Evolutionary conservation across 92 coral and sea anemone genomes (phyloP).

Genomic region (Pocillopora grandis): DNA sequence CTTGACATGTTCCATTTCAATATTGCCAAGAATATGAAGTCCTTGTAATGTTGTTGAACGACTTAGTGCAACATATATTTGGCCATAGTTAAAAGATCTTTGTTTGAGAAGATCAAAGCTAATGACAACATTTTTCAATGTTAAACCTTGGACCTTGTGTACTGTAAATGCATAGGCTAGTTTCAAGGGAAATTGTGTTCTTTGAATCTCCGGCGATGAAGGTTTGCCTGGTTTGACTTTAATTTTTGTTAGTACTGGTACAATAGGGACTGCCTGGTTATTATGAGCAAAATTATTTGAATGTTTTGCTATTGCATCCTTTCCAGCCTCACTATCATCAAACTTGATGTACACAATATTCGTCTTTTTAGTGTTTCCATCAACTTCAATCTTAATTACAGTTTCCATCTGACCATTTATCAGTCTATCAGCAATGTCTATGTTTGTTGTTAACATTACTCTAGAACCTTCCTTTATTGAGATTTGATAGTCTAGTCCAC

Average conservation of each 20-base stretch:
- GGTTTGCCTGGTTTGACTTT: constrained; percentile 63
- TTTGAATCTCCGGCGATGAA: constrained; percentile 63
- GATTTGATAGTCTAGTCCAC: constrained; percentile 56
- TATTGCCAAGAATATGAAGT: constrained; percentile 50
- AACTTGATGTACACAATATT: constrained; percentile 50
- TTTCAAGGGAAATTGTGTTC: constrained; percentile 50
- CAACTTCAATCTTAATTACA: constrained; percentile 49
- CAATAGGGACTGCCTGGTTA: constrained; percentile 46
- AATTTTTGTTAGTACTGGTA: constrained; percentile 56
- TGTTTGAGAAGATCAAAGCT: constrained; percentile 51
- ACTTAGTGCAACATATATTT: constrained; percentile 55
- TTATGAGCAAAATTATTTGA: constrained; percentile 33
- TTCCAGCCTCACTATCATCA: constrained; percentile 63
- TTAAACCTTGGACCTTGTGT: constrained; percentile 61
- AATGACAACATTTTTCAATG: constrained; percentile 44
- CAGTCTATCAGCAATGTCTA: constrained; percentile 41
- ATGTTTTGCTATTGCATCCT: constrained; percentile 43
- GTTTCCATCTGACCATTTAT: constrained; percentile 72
- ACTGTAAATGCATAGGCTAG: constrained; percentile 47
- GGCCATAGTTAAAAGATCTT: constrained; percentile 56
- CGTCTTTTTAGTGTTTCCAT: constrained; percentile 48
- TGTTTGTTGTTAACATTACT: constrained; percentile 44
- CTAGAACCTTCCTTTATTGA: constrained; percentile 53
- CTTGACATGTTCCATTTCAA: constrained; percentile 49
- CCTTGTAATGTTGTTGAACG: constrained; percentile 51